A percentile compares a stretch with the other conserved stretches of the same genome.
These are phyloP conservation scores for Bujurquina vittata DNA, from an alignment of 2,113 vertebrate species.

Conservation along the genomic window DNA sequence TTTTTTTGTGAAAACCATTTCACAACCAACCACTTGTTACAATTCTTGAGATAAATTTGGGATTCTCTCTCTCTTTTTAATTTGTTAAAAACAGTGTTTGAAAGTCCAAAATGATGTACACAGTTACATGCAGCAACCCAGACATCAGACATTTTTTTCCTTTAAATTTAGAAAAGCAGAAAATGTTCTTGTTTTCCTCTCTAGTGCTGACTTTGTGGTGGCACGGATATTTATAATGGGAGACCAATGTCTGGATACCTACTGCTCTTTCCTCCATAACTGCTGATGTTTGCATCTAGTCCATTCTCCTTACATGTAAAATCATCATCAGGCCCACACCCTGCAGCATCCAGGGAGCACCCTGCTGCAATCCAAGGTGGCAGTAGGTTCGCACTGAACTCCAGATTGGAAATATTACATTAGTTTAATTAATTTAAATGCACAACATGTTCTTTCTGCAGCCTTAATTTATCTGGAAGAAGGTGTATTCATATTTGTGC, in stretches of 20 bases:
- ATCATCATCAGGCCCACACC: constrained; percentile 58
- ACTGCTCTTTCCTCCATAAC: constrained; percentile 64
- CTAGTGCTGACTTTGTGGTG: constrained; percentile 56
- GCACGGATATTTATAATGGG: constrained; percentile 74
- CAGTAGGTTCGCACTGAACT: not conserved
- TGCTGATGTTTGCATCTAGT: constrained; percentile 67
- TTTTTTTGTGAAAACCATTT: not conserved
- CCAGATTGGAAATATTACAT: not conserved
- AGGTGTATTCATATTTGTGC: constrained; percentile 22
- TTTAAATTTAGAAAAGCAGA: constrained; percentile 75
- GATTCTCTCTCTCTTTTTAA: not conserved
- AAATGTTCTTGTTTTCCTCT: constrained; percentile 72
- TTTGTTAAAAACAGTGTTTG: not conserved
- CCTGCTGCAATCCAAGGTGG: constrained; percentile 21
- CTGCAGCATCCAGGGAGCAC: constrained; percentile 19
- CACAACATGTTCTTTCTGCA: not conserved
- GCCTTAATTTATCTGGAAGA: not conserved
- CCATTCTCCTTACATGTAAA: constrained; percentile 61
- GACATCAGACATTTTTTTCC: constrained; percentile 50
- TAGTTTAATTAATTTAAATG: not conserved
- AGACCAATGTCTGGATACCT: constrained; percentile 64
- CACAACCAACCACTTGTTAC: no score
- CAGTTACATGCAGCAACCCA: constrained; percentile 46
- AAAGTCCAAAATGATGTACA: constrained; percentile 51
- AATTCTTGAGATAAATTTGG: no score